These are phyloP conservation scores for Mimachlamys varia DNA, from an alignment of 2,888 invertebrate species.

Conservation along the genomic window DNA sequence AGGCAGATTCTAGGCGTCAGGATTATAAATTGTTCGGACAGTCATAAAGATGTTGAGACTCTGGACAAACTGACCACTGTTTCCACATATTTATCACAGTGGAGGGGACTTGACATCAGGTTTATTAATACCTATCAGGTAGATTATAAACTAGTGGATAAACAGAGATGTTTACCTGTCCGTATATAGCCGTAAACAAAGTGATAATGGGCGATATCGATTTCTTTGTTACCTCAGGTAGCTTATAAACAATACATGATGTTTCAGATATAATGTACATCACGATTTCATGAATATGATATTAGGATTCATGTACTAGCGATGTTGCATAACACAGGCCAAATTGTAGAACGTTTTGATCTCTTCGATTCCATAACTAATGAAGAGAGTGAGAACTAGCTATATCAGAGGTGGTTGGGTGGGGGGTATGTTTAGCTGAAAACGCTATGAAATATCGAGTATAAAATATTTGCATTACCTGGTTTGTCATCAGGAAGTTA, in stretches of 20 bases:
- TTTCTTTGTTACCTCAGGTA: not conserved
- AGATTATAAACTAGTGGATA: not conserved
- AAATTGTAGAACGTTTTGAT: not conserved
- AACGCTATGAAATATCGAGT: too few species aligned
- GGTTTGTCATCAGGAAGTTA: too few species aligned
- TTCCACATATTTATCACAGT: not conserved
- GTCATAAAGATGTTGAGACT: not conserved
- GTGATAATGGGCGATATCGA: not conserved
- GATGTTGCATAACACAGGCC: not conserved
- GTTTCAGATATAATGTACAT: not conserved
- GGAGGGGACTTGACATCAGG: not conserved
- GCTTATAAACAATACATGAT: not conserved
- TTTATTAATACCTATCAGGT: not conserved
- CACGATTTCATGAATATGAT: not conserved
- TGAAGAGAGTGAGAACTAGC: too few species aligned
- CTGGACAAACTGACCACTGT: slow-evolving; percentile 33
- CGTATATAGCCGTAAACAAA: not conserved
- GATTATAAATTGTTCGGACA: not conserved
- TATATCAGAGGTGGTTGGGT: too few species aligned
- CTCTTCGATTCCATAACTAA: too few species aligned
- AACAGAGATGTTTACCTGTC: not conserved
- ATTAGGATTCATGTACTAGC: not conserved
- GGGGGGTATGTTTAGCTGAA: too few species aligned
- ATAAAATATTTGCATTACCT: too few species aligned
- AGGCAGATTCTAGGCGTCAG: not conserved